These are phyloP conservation scores for Pyrgus malvae DNA, from an alignment of 2,888 invertebrate genomes.

Conservation along the genomic window DNA sequence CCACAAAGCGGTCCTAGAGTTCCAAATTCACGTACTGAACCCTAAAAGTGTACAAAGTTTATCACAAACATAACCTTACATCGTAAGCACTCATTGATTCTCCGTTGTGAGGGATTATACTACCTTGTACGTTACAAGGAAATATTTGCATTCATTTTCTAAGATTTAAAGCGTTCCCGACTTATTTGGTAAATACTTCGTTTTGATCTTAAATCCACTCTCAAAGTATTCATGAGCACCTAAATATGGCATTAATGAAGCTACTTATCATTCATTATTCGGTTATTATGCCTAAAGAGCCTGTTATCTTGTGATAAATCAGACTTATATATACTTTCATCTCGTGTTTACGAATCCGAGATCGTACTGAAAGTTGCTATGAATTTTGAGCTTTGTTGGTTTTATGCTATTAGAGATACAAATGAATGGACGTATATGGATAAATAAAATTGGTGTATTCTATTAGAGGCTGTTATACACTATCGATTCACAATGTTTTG, in stretches of 20 bases:
- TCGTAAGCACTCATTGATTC: background rate
- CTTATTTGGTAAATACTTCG: conserved; percentile 25
- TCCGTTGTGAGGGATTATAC: conserved; percentile 4
- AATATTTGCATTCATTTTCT: conserved; percentile 19
- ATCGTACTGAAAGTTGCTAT: background rate
- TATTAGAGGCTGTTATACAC: too few species aligned
- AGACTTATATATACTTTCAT: conserved; percentile 23
- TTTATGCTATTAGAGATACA: too few species aligned
- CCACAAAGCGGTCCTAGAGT: too few species aligned
- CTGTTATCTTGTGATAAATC: conserved; percentile 31
- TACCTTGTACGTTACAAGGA: conserved; percentile 6
- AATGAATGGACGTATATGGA: too few species aligned
- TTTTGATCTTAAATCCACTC: conserved; percentile 31
- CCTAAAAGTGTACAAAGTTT: background rate
- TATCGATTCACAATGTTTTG: too few species aligned
- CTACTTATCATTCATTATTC: conserved; percentile 37
- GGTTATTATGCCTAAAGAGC: conserved; percentile 35
- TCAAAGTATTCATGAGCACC: conserved; percentile 28
- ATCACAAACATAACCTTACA: too few species aligned
- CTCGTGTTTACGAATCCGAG: conserved; percentile 15
- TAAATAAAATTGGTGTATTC: too few species aligned
- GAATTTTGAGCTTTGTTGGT: conserved; percentile 12
- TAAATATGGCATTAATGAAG: conserved; percentile 38
- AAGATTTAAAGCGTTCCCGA: conserved; percentile 22
- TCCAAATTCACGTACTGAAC: too few species aligned